Conservation (phyloP, 2,888 invertebrate genomes). For the Matsumyia berberina region DNA sequence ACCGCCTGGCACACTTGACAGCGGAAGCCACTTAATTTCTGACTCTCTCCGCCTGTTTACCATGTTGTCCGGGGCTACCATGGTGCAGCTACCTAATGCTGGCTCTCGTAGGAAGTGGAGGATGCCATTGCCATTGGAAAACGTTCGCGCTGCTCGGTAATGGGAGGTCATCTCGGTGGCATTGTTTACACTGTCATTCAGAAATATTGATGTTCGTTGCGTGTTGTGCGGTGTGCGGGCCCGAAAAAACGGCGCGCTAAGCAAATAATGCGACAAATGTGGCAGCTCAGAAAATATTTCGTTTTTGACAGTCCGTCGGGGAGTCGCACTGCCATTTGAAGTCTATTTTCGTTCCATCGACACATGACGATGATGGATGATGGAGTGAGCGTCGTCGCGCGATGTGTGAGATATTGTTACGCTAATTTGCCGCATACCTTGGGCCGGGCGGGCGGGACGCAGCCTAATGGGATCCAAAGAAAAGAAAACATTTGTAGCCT, state of each 20-base stretch:
- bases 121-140: conserved; percentile 50
- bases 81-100: conserved; percentile 34
- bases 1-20: conserved; percentile 69
- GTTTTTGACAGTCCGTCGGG: conserved; percentile 70
- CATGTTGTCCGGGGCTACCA: conserved; percentile 46
- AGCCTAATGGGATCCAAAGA: conserved; percentile 76
- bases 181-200: conserved; percentile 76
- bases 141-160: conserved; percentile 63
- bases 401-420: conserved; percentile 65
- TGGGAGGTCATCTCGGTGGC: conserved; percentile 74
- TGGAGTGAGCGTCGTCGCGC: conserved; percentile 37
- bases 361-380: conserved; percentile 72
- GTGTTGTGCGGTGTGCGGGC: conserved; percentile 51
- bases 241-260: conserved; percentile 54
- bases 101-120: conserved; percentile 62
- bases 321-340: conserved; percentile 61
- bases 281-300: conserved; percentile 76
- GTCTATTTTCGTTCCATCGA: conserved; percentile 75
- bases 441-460: conserved; percentile 38
- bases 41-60: conserved; percentile 63
- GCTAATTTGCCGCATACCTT: conserved; percentile 66
- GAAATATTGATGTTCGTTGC: conserved; percentile 50
- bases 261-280: conserved; percentile 76
- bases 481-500: conserved; percentile 77
- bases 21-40: conserved; percentile 75